These are phyloP conservation scores for Astyanax mexicanus DNA, from an alignment of 2,797 vertebrate genomes.

Conservation along the genomic window DNA sequence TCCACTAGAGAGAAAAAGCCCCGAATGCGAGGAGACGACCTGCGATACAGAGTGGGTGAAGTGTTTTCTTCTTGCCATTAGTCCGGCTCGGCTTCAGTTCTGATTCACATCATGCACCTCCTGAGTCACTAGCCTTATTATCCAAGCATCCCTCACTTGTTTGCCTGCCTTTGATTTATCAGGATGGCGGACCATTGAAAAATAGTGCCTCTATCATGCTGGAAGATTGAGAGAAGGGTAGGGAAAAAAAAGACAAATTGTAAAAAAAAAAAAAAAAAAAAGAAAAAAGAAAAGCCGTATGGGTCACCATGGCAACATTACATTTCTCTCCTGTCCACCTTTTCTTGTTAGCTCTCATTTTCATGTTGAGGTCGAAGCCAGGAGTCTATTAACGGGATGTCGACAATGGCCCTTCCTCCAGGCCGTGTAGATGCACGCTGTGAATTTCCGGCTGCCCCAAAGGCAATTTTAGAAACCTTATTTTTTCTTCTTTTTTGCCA, in stretches of 20 bases:
- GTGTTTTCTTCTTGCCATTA: neutral
- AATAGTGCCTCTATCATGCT: constrained; percentile 27
- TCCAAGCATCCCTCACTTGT: neutral
- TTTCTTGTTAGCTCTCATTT: constrained; percentile 37
- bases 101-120: constrained; percentile 9
- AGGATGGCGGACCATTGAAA: constrained; percentile 35
- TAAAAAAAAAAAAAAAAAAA: constrained; percentile 5
- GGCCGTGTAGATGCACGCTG: neutral
- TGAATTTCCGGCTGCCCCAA: neutral
- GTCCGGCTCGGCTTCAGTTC: neutral
- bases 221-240: constrained; percentile 21
- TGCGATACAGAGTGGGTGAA: constrained; percentile 7
- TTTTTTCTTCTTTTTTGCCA: neutral
- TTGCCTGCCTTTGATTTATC: constrained; percentile 38
- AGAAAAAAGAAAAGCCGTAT: constrained; percentile 30
- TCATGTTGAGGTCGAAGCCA: constrained; percentile 9
- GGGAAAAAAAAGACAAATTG: constrained; percentile 11
- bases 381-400: constrained; percentile 11
- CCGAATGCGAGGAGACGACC: neutral
- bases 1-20: neutral
- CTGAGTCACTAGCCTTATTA: constrained; percentile 36
- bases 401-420: neutral
- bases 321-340: constrained; percentile 34
- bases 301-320: constrained; percentile 56
- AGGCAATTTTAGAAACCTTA: neutral